Conservation (phyloP, 2,113 vertebrate genomes). For the Galemys pyrenaicus region DNA sequence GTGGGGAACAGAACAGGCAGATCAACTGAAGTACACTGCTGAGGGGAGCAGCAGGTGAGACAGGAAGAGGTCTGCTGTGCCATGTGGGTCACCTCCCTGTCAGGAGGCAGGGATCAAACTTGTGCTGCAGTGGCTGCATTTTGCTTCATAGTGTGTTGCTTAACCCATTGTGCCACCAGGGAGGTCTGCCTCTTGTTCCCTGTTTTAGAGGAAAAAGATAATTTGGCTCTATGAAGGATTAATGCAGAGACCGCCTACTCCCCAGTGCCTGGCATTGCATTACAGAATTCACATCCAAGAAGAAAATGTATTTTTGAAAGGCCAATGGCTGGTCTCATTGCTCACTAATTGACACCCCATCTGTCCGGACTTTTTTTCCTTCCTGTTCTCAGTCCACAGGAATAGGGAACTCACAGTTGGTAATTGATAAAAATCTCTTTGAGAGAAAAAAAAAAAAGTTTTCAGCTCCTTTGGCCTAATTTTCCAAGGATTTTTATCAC, state of each 20-base stretch:
- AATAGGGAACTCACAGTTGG: background rate
- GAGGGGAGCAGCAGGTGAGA: no score
- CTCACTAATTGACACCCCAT: slow-evolving; percentile 1
- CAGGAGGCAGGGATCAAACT: no score
- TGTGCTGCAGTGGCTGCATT: no score
- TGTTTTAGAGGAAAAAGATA: slow-evolving; percentile 50
- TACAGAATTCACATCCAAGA: slow-evolving; percentile 59
- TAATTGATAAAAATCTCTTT: slow-evolving; percentile 37
- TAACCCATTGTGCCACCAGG: no score
- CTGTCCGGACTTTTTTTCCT: background rate
- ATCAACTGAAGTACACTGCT: no score
- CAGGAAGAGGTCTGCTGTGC: no score
- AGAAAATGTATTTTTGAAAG: slow-evolving; percentile 61
- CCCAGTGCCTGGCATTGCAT: background rate
- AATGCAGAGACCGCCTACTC: slow-evolving; percentile 24
- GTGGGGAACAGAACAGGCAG: no score
- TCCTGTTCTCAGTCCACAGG: background rate
- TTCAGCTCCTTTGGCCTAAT: slow-evolving; percentile 27
- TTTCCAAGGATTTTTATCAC: slow-evolving; percentile 37
- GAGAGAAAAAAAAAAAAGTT: background rate
- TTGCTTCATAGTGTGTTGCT: no score
- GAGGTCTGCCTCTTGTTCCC: background rate
- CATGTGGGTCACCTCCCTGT: no score
- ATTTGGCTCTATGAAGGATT: slow-evolving; percentile 51
- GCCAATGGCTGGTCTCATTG: background rate